Conservation (phyloP, 2,797 vertebrate species). For the Calcarius lapponicus region DNA sequence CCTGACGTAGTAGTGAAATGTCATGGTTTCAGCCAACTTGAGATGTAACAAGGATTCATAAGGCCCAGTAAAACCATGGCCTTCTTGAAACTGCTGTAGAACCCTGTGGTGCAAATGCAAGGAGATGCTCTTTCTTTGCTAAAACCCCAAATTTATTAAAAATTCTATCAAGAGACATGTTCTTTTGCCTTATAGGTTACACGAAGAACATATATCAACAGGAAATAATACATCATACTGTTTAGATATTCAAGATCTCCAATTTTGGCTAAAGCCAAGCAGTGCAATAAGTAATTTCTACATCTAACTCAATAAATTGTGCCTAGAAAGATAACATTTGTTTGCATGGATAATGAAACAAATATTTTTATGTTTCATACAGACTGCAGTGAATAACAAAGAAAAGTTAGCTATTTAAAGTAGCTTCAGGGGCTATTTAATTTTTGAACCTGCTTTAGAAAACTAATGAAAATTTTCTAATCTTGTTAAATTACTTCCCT, state of each 20-base stretch:
- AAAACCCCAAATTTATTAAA: background rate
- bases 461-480: slow-evolving; percentile 41
- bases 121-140: background rate
- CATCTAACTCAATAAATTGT: background rate
- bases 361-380: background rate
- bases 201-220: background rate
- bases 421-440: slow-evolving; percentile 45
- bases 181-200: background rate
- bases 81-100: background rate
- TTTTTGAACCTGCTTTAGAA: slow-evolving; percentile 29
- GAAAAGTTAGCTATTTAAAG: background rate
- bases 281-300: background rate
- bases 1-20: background rate
- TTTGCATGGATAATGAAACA: background rate
- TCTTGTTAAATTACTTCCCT: slow-evolving; percentile 45
- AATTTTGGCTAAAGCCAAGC: background rate
- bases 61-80: background rate
- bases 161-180: background rate
- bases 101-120: background rate
- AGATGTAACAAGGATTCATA: background rate
- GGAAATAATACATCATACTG: background rate
- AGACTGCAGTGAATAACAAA: background rate
- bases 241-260: background rate
- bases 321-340: background rate
- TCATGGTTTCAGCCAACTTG: background rate